These are phyloP conservation scores for Oxyteleia sp. DNA, from an alignment of 2,888 invertebrate genomes.

Conservation along the genomic window DNA sequence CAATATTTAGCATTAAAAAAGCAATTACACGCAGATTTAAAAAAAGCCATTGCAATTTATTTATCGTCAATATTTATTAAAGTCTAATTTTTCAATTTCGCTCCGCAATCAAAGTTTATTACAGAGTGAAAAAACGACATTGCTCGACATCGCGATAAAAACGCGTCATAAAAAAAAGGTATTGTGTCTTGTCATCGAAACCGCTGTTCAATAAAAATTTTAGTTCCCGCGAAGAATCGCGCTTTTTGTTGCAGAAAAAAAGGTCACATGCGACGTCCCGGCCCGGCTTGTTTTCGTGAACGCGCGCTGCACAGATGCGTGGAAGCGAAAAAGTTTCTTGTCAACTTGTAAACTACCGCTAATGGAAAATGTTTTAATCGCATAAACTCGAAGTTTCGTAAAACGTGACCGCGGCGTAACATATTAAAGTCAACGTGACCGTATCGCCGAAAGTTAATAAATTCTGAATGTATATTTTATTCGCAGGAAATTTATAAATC, in stretches of 20 bases:
- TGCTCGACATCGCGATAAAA: slow-evolving; percentile 14
- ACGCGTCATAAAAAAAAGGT: slow-evolving; percentile 26
- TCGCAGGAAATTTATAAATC: not conserved
- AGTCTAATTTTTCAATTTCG: slow-evolving; percentile 20
- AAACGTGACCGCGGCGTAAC: slow-evolving; percentile 59
- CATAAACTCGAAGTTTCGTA: slow-evolving; percentile 67
- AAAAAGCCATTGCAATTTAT: too few relatives aligned
- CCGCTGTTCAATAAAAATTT: slow-evolving; percentile 52
- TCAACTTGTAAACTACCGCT: slow-evolving; percentile 72
- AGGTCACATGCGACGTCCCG: slow-evolving; percentile 43
- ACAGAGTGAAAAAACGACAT: not conserved
- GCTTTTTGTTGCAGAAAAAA: slow-evolving; percentile 49
- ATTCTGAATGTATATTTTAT: slow-evolving; percentile 35
- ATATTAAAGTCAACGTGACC: slow-evolving; percentile 60
- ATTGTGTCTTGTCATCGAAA: slow-evolving; percentile 49
- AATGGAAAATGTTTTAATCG: slow-evolving; percentile 74
- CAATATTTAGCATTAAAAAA: too few relatives aligned
- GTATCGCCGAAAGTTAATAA: slow-evolving; percentile 44
- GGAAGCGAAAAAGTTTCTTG: slow-evolving; percentile 74
- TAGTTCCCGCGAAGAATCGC: slow-evolving; percentile 33
- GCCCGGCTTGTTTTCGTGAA: slow-evolving; percentile 59
- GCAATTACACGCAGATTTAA: too few relatives aligned
- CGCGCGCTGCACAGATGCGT: slow-evolving; percentile 66
- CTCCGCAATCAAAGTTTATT: slow-evolving; percentile 33
- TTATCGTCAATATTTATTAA: not conserved